Evolutionary conservation across 1,140 invertebrate species (phyloP), one percentile per base, ranked within the genome.

Genomic region (Andrena cerasifolii): DNA sequence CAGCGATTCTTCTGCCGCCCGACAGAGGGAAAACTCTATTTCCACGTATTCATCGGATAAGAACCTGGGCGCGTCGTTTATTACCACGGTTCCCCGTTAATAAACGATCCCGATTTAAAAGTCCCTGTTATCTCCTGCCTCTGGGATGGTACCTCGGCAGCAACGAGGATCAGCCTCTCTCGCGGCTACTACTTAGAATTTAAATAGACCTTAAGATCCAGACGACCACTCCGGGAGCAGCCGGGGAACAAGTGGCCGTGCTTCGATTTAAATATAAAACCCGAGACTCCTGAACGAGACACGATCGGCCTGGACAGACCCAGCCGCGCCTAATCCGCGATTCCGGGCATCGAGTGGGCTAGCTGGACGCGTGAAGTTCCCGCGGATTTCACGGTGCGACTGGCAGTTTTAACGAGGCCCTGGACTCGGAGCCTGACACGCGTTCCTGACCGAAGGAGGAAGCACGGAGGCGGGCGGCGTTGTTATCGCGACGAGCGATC

Each of bases 101-200:
- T 76, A 76, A 76, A 76, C 63, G 73, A 67, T 75, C 53, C 53
- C 53, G 63, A 68, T 58, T 75, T 75, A 75, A 75, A 75, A 75
- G 63, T 75, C 51, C n/a, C 66, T 26, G 7, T 71, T 59, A 74
- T 66, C 72, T 36, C 33, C 3, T 53, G 49, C 12, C 49, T 16
- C 16, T 7, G 10, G 16, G 51, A 24, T 26, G 21, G 53, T 16
- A 2, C 21, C n/a, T 12, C 6, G n/a, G 1, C 21, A 1, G 3
- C 14, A 14, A 14, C 12, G 12, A 36, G 31, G 31, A 62, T 24
- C 18, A 70, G 54, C 33, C 1, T 18, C 33, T 28, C 67, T 8
- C 53, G 5, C 2, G 1, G 28, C n/a, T n/a, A 36, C 63, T 75
- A 76, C 53, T 68, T 65, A 68, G 21, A 76, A 76, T 76, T 76